phyloP scores from a whole-genome alignment of 2,888 invertebrate species.

The Lomographa bimaculata region DNA sequence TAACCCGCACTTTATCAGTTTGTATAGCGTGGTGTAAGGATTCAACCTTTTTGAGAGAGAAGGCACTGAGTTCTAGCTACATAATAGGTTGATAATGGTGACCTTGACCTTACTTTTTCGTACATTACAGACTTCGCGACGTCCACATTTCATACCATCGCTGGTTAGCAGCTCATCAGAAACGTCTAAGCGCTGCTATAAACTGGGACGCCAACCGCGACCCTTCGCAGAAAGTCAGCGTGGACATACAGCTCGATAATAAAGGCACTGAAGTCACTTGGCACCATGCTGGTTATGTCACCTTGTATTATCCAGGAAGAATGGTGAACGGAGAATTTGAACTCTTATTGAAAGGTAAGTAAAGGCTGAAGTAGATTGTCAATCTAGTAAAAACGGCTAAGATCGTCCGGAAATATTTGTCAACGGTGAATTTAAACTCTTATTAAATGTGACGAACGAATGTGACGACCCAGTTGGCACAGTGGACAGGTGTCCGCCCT shows the following conservation, averaged over 20 bases:
- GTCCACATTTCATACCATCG: conserved; percentile 87
- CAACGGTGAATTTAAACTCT: neutral
- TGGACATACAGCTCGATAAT: conserved; percentile 85
- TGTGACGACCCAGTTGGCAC: too few relatives aligned
- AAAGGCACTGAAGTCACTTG: conserved; percentile 81
- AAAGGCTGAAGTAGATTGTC: neutral
- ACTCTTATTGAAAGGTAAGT: conserved; percentile 78
- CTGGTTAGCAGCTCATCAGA: conserved; percentile 82
- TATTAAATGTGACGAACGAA: too few relatives aligned
- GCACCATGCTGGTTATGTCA: conserved; percentile 85
- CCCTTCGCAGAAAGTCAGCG: conserved; percentile 88
- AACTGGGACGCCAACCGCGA: conserved; percentile 95
- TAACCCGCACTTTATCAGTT: too few relatives aligned
- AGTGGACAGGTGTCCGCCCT: too few relatives aligned
- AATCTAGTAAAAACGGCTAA: too few relatives aligned
- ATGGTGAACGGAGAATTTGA: conserved; percentile 87
- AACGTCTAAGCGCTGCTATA: conserved; percentile 87
- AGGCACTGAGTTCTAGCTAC: too few relatives aligned
- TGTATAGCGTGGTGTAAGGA: too few relatives aligned
- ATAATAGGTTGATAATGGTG: too few relatives aligned
- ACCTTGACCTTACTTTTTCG: too few relatives aligned
- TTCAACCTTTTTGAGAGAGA: too few relatives aligned
- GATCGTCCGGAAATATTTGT: too few relatives aligned
- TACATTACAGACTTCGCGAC: conserved; percentile 87
- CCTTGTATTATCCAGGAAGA: conserved; percentile 90